Base-by-base conservation (phyloP, 1,140 invertebrate genomes). In the Dinothrombium tinctorium region DNA sequence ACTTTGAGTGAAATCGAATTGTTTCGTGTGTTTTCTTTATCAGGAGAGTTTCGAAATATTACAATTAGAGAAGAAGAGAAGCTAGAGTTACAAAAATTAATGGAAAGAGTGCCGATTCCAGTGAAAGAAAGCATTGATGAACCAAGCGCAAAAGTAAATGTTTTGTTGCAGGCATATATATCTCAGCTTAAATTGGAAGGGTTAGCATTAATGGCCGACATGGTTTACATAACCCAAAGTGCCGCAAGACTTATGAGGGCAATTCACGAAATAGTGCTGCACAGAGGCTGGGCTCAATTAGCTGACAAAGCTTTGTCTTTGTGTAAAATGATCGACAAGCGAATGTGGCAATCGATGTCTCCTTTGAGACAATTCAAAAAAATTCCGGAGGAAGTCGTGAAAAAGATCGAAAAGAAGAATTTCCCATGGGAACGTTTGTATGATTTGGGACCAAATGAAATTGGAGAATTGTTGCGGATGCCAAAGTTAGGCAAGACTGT, bases 41-140 rank as follows among this genome's bases (percentile, higher is more conserved):
- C 87, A 0, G 72, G 76, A 1, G 87, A 95, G 57, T 95, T 95
- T 56, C 72, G 72, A 47, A 74, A 90, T 54, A 81, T 94, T 22
- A 72, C 78, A 20, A 90, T 99, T 1, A 64, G 94, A 15, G 94
- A 98, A 55, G 94, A 98, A 59, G 94, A 99, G 59, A 96, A 98
- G 53, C 56, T 96, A 33, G 94, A 99, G 58, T 58, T 99, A 25
- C 79, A 90, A 50, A 98, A 96, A 56, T 59, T 99, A 0, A 86
- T 98, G 73, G 87, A 94, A 58, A 64, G 82, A 50, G 92, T 98
- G 0, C 94, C 94, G 0, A 94, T 99, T 45, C 94, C 94, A 0
- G 94, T 99, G 37, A 99, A 99, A 48, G 94, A 99, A 60, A 86
- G 82, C 45, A 89, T 96, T 28, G 94, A 99, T 57, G 92, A 99